Evolutionary conservation across 2,113 vertebrate species (phyloP), one percentile per base, ranked within the genome.

Genomic region (Atrichornis clamosus): DNA sequence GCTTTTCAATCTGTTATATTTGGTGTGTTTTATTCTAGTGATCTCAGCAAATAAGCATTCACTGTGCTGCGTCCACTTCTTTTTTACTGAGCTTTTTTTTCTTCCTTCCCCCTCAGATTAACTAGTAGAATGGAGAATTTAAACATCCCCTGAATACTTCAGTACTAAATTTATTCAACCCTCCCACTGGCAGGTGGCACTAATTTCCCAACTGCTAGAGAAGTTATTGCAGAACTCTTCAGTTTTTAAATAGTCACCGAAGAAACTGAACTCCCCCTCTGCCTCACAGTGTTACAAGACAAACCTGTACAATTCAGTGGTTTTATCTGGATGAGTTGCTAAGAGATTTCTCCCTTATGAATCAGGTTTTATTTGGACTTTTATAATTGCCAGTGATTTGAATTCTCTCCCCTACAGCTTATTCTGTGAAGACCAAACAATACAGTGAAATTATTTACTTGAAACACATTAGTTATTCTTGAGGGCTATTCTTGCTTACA

Each of bases 351-450:
- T 85, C 53, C 46, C 19, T 28, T 62, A 64, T 39, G 53, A 82
- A 69, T 79, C 39, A 58, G 53, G 35, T 89, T 93, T 94, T 73
- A 82, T 72, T 58, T 69, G 18, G 28, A 37, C 30, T 93, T 46
- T 73, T 77, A 69, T 79, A 96, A 88, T 76, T 56, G 30, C 22
- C 41, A 69, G 35, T 55, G 33, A 65, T 95, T 91, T 93, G 62
- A 94, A 91, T 87, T 90, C 59, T 85, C 33, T 80, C 37, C 68
- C 49, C 63, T 83, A 26, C 33, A 70, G 37, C 50, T 88, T 85
- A 26, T 80, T 79, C 82, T 79, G 50, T 58, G 78, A 83, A 90
- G 70, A 69, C 30, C 60, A 93, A 79, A 95, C 91, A 88, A 93
- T 90, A 82, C 46, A 74, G 55, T 4, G 3, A 88, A 95, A 92